These are phyloP conservation scores for Psittacara wagleri DNA, from an alignment of 2,113 vertebrate species.

Conservation along the genomic window DNA sequence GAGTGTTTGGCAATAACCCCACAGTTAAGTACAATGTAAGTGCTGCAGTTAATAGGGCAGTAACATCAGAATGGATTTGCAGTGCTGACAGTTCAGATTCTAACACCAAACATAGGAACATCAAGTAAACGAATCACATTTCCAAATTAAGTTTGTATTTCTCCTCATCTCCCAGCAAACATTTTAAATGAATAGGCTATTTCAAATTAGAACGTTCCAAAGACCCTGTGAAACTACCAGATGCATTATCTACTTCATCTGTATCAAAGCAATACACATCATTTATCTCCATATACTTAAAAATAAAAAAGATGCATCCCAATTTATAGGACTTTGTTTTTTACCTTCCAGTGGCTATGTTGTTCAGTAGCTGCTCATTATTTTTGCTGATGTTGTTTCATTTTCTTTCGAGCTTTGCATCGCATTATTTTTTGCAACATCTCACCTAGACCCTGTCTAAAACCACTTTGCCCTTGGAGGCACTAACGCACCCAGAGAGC, in stretches of 20 bases:
- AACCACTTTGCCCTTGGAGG: background rate
- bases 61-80: background rate
- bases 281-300: background rate
- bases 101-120: background rate
- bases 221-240: background rate
- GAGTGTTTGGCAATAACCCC: background rate
- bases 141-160: background rate
- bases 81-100: background rate
- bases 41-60: background rate
- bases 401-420: background rate
- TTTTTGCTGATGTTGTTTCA: background rate
- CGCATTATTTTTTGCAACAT: background rate
- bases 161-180: background rate
- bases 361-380: background rate
- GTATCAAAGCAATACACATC: background rate
- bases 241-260: background rate
- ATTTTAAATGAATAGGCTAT: background rate
- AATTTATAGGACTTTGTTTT: background rate
- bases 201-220: background rate
- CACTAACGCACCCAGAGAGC: background rate
- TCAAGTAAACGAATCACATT: background rate
- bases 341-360: background rate
- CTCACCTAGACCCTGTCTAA: background rate
- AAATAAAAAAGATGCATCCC: rapidly evolving
- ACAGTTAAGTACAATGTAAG: background rate